These are phyloP conservation scores for Onchidella celtica DNA, from an alignment of 2,888 invertebrate genomes.

Conservation along the genomic window DNA sequence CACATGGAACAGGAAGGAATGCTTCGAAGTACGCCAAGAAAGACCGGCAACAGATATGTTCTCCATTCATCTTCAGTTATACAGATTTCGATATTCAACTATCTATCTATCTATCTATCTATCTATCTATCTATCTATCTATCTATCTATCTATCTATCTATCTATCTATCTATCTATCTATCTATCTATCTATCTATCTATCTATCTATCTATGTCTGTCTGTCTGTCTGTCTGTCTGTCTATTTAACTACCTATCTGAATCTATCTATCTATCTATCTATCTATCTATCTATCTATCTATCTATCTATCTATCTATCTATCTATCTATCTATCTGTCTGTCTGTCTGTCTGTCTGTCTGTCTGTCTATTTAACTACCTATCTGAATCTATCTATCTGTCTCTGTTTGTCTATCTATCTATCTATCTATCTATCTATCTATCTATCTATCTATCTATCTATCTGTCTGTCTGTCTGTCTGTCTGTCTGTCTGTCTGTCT, in stretches of 20 bases:
- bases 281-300: background rate
- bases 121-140: background rate
- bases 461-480: no score
- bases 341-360: background rate
- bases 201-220: background rate
- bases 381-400: no score
- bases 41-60: no score
- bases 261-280: no score
- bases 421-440: slow-evolving; percentile 6
- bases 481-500: no score
- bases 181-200: background rate
- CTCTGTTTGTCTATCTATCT: no score
- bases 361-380: background rate
- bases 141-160: slow-evolving; percentile 3
- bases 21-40: no score
- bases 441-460: background rate
- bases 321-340: no score
- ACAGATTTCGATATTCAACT: no score
- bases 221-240: background rate
- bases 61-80: no score
- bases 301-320: background rate
- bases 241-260: background rate
- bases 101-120: no score
- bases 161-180: background rate
- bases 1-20: no score